phyloP scores from a whole-genome alignment of 2,113 vertebrate species.

The Chauna torquata region DNA sequence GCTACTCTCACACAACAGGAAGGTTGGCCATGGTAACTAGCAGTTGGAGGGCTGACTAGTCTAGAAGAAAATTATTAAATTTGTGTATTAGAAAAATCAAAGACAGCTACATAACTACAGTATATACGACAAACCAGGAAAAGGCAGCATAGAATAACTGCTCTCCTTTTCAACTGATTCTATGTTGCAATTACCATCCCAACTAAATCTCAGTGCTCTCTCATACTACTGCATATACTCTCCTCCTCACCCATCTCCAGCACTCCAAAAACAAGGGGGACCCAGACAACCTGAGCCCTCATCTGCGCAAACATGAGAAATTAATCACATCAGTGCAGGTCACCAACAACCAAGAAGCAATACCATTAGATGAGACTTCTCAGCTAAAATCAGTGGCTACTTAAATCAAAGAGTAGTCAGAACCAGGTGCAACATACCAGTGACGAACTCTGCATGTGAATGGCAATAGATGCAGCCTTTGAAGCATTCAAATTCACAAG shows the following conservation, averaged over 20 bases:
- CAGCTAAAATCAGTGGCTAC: neutral
- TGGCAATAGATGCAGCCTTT: neutral
- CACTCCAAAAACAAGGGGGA: neutral
- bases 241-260: neutral
- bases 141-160: too few relatives aligned
- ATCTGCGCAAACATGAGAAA: neutral
- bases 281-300: neutral
- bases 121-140: neutral
- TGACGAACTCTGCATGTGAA: neutral
- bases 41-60: neutral
- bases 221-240: neutral
- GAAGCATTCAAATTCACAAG: neutral
- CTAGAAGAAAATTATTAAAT: neutral
- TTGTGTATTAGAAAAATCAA: neutral
- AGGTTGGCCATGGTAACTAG: neutral
- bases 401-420: neutral
- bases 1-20: neutral
- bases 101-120: neutral
- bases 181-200: neutral
- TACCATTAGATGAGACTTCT: neutral
- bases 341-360: neutral
- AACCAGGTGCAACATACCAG: neutral
- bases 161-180: neutral
- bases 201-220: neutral
- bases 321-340: neutral